Base-by-base conservation (phyloP, 2,113 vertebrate species). In the Ameiurus melas region DNA sequence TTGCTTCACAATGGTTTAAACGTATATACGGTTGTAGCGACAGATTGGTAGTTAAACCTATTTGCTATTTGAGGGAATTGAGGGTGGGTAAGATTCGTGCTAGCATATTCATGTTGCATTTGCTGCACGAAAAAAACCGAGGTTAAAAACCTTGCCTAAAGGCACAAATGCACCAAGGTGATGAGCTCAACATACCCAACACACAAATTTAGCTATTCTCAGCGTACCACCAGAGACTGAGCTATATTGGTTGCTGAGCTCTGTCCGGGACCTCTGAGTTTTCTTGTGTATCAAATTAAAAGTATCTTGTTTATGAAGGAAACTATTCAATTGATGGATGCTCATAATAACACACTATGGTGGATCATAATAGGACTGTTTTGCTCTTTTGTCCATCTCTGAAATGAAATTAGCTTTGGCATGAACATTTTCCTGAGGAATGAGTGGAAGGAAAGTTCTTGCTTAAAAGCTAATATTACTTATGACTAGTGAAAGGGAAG, bases 401-500 rank as follows among this genome's bases (percentile, higher is more conserved):
- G 51, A 71, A 71, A 9, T 25, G 30, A 70, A 36, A 57, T 39
- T 36, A 82, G 62, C 57, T 36, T 71, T 81, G 14, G 77, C 62
- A 81, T 39, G 13, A 68, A 81, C 70, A 78, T 13, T 86, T 22
- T 81, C 78, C 19, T 71, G 62, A 81, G 60, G 39, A 71, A 87
- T 71, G 64, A 82, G 51, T 36, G 14, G 60, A 71, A 53, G 33
- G 82, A 36, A 87, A 22, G 13, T 71, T 58, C 86, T 43, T 57
- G 64, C 64, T 87, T 87, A 58, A 87, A 81, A 81, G 86, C 86
- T 55, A 75, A 81, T 81, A 79, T 73, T 83, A 87, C 68, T 77
- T 70, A 88, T 84, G 86, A 71, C 83, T 84, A 80, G 68, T 75
- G 53, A 75, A 84, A 89, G 66, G 60, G 33, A 86, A 81, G 64